Conservation (phyloP, 2,888 invertebrate species). For the Meloe dianella region DNA sequence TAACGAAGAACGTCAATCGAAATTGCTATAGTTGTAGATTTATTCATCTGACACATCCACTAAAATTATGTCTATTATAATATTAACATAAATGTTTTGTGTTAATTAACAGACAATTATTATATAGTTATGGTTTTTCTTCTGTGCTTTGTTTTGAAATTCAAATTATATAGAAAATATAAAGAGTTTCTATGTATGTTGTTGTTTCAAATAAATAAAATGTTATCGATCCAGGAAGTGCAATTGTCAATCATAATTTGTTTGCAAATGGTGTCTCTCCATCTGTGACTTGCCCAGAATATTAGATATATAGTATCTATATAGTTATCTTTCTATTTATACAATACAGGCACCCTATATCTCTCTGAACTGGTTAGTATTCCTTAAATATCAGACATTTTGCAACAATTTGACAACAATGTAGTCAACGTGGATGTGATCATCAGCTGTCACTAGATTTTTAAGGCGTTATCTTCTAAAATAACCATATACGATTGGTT, state of each 20-base stretch:
- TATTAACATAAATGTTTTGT: not conserved
- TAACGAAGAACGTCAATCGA: too few species aligned
- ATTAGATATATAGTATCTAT: not conserved
- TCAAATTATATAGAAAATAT: not conserved
- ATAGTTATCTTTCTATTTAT: not conserved
- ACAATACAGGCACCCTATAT: not conserved
- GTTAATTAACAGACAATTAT: not conserved
- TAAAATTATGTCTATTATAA: not conserved
- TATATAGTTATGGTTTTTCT: too few species aligned
- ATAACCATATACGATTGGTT: slow-evolving; percentile 38
- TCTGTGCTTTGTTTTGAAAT: too few species aligned
- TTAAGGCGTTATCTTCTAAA: slow-evolving; percentile 41
- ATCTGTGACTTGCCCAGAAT: not conserved
- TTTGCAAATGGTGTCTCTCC: not conserved
- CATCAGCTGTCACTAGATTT: slow-evolving; percentile 39
- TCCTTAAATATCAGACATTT: not conserved
- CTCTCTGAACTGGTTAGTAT: not conserved
- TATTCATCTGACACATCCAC: not conserved
- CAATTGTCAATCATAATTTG: not conserved
- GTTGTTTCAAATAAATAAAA: not conserved
- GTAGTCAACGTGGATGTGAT: slow-evolving; percentile 56
- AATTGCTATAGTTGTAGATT: not conserved
- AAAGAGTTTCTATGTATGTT: not conserved
- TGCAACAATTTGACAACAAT: slow-evolving; percentile 34
- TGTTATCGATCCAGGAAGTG: not conserved